Percentiles rank a stretch among this genome's conserved stretches.
Conservation (phyloP, 2,888 invertebrate genomes). For the Chalcis sispes region DNA sequence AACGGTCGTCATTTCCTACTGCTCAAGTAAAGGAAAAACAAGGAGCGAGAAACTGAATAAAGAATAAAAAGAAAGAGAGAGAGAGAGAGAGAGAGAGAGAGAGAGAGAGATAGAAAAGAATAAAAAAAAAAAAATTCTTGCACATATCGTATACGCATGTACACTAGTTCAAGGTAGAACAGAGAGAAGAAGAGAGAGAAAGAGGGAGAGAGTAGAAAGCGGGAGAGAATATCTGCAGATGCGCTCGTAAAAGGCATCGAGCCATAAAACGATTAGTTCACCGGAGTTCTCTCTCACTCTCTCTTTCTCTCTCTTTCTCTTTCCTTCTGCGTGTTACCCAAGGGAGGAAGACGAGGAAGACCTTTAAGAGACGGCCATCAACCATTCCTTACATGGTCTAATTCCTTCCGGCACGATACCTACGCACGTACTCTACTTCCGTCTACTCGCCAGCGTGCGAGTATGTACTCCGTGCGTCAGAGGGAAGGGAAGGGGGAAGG, state of each 20-base stretch:
- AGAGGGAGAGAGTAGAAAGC: constrained; percentile 48
- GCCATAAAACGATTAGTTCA: constrained; percentile 71
- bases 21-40: too few relatives aligned
- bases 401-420: constrained; percentile 62
- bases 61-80: constrained; percentile 2
- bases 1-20: too few relatives aligned
- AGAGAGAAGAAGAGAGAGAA: constrained; percentile 5
- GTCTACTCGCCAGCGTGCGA: background rate
- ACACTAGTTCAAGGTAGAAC: background rate
- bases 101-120: constrained; percentile 2
- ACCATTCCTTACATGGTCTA: constrained; percentile 71
- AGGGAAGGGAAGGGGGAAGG: too few relatives aligned
- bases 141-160: background rate
- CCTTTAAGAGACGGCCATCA: constrained; percentile 67
- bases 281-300: background rate
- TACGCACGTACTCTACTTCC: constrained; percentile 1
- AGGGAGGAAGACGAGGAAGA: constrained; percentile 50
- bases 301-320: constrained; percentile 1
- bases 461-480: too few relatives aligned
- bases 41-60: background rate
- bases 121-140: background rate
- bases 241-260: constrained; percentile 72
- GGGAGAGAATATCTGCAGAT: constrained; percentile 61
- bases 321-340: background rate
- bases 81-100: constrained; percentile 4